phyloP scores from a whole-genome alignment of 2,113 vertebrate genomes.

The Heterochromis multidens region DNA sequence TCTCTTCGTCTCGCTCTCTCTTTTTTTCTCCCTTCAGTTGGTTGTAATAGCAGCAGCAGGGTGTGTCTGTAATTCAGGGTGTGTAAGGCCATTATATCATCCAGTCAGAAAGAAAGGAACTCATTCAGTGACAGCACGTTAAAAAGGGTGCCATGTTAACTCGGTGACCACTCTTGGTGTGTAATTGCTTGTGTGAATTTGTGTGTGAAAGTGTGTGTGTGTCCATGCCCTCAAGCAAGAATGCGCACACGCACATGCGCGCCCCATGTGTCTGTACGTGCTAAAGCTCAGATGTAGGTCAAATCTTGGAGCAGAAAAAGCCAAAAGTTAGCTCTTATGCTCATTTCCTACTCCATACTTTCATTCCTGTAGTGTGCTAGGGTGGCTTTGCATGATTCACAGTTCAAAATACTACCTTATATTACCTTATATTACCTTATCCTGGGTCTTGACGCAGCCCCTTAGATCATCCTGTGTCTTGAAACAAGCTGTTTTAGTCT shows the following conservation, averaged over 20 bases:
- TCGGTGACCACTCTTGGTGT: conserved; percentile 11
- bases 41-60: conserved; percentile 66
- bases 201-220: conserved; percentile 11
- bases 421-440: no score
- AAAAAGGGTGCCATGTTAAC: conserved; percentile 33
- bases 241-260: neutral
- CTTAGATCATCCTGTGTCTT: neutral
- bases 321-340: neutral
- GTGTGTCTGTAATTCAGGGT: conserved; percentile 69
- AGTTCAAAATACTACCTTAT: neutral
- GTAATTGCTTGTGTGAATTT: conserved; percentile 24
- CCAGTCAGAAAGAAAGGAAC: conserved; percentile 52
- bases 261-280: neutral
- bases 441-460: neutral
- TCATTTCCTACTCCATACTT: neutral
- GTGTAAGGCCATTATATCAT: conserved; percentile 65
- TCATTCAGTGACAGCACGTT: conserved; percentile 52
- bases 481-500: neutral
- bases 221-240: neutral
- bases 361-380: neutral
- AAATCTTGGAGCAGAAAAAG: neutral
- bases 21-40: conserved; percentile 1
- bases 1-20: neutral
- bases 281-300: neutral
- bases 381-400: neutral